A percentile compares a stretch with the other conserved stretches of the same genome.
Evolutionary conservation across 2,113 vertebrate species (phyloP).

Genomic region (Rhinogobius similis): DNA sequence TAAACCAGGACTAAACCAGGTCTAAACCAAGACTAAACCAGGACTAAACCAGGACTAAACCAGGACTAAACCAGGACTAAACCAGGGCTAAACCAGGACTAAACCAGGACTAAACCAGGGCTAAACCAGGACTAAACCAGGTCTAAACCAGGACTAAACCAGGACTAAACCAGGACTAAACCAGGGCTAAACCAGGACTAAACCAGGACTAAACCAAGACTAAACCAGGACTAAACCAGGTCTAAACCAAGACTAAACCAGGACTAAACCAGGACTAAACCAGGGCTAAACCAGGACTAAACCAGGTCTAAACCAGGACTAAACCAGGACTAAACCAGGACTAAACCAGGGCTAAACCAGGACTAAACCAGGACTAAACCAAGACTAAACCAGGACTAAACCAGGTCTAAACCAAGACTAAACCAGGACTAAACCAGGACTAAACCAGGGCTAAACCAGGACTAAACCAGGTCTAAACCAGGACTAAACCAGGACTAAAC

Average conservation of each 20-base stretch:
- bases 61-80: no score
- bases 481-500: not conserved
- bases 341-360: no score
- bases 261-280: slow-evolving; percentile 8
- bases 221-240: slow-evolving; percentile 14
- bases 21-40: slow-evolving; percentile 12
- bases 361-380: slow-evolving; percentile 74
- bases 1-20: slow-evolving; percentile 8
- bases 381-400: slow-evolving; percentile 32
- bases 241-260: slow-evolving; percentile 30
- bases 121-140: no score
- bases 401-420: not conserved
- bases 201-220: no score
- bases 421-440: not conserved
- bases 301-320: no score
- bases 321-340: no score
- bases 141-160: no score
- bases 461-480: not conserved
- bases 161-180: no score
- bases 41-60: slow-evolving; percentile 28
- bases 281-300: no score
- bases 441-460: not conserved
- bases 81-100: no score
- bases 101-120: no score
- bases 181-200: slow-evolving; percentile 48